These are phyloP conservation scores for Helleia helle DNA, from an alignment of 2,888 invertebrate species.

Conservation along the genomic window DNA sequence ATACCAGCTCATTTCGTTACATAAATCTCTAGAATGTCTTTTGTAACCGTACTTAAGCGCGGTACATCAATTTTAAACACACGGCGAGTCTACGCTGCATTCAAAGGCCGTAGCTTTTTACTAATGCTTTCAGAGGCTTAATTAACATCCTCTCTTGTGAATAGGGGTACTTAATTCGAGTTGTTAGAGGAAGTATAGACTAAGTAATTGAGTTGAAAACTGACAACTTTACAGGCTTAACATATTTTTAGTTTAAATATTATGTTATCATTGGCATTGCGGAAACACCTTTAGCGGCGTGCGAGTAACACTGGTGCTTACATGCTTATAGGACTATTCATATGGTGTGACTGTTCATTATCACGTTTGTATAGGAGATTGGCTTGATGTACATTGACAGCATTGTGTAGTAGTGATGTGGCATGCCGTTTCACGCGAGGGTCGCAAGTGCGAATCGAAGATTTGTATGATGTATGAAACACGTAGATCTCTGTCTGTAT, in stretches of 20 bases:
- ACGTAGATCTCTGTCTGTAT: too few species aligned
- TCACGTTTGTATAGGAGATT: background rate
- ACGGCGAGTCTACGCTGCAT: conserved; percentile 31
- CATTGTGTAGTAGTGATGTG: too few species aligned
- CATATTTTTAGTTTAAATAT: background rate
- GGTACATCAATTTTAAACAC: conserved; percentile 45
- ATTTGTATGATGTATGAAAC: too few species aligned
- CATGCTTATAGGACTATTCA: too few species aligned
- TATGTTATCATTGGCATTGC: too few species aligned
- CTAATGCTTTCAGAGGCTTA: conserved; percentile 60
- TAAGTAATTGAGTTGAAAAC: conserved; percentile 24
- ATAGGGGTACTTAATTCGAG: conserved; percentile 52
- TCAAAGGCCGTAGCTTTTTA: conserved; percentile 55
- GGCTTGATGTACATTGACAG: too few species aligned
- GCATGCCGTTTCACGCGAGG: too few species aligned
- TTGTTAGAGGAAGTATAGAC: conserved; percentile 27
- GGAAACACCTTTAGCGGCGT: too few species aligned
- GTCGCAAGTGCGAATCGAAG: too few species aligned
- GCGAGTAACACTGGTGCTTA: too few species aligned
- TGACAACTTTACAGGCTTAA: conserved; percentile 10
- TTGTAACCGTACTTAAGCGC: conserved; percentile 16
- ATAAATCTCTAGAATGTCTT: too few species aligned
- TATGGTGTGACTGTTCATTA: background rate
- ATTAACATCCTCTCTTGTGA: conserved; percentile 61
- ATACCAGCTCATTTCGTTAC: too few species aligned